Conservation (phyloP, 92 coral and sea anemone species). For the Scolanthus callimorphus region DNA sequence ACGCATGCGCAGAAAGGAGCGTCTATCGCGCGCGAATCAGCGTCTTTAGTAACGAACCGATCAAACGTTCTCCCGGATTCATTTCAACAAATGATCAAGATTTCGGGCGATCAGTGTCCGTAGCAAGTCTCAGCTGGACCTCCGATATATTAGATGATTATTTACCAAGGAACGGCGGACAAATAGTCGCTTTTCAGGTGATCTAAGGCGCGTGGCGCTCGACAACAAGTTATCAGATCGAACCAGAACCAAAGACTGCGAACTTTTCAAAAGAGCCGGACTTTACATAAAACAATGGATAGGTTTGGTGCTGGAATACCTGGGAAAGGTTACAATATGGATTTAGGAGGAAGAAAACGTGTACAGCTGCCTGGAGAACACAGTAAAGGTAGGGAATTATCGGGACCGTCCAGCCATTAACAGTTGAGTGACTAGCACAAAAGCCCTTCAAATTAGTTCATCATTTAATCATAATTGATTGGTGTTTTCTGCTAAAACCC, state of each 20-base stretch:
- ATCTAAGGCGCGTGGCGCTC: slow-evolving; percentile 14
- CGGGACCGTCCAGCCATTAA: too few species aligned
- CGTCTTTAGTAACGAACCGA: slow-evolving; percentile 88
- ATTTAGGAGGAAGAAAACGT: slow-evolving; percentile 67
- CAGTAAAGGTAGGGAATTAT: slow-evolving; percentile 47
- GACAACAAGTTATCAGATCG: slow-evolving; percentile 15
- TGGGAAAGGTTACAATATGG: slow-evolving; percentile 51
- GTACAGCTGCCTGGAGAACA: slow-evolving; percentile 68
- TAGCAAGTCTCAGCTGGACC: neutral
- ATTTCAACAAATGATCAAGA: neutral
- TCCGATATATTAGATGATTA: neutral
- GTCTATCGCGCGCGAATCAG: slow-evolving; percentile 85
- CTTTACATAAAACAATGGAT: slow-evolving; percentile 51
- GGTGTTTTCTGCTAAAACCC: neutral
- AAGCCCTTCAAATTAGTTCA: neutral
- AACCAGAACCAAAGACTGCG: too few species aligned
- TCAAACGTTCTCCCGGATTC: neutral
- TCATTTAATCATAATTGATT: too few species aligned
- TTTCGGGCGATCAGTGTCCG: neutral
- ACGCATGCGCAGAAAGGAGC: slow-evolving; percentile 80
- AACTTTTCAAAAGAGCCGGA: too few species aligned
- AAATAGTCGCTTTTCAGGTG: neutral
- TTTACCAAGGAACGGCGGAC: neutral
- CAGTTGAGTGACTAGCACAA: too few species aligned
- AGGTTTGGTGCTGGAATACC: slow-evolving; percentile 60